Evolutionary conservation across 2,113 vertebrate species (phyloP).

Genomic region (Alces alces): DNA sequence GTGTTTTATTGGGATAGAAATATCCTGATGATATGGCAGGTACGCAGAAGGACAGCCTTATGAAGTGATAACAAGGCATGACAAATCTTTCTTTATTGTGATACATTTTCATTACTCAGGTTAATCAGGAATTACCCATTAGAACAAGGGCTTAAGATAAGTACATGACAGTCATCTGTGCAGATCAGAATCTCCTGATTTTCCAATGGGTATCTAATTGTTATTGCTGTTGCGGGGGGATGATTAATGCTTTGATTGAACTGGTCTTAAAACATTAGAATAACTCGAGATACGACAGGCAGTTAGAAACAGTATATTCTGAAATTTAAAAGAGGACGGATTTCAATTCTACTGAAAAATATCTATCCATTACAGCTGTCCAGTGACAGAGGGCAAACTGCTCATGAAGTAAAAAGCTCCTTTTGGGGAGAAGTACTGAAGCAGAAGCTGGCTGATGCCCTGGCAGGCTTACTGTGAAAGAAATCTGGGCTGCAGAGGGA

Average conservation of each 20-base stretch:
- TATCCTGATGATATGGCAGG: slow-evolving; percentile 50
- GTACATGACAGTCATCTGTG: slow-evolving; percentile 68
- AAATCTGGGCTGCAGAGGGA: neutral
- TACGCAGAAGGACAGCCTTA: slow-evolving; percentile 57
- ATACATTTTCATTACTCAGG: slow-evolving; percentile 71
- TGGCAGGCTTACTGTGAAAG: slow-evolving; percentile 16
- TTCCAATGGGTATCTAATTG: slow-evolving; percentile 71
- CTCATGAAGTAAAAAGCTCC: neutral
- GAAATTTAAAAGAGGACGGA: slow-evolving; percentile 59
- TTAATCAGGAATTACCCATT: slow-evolving; percentile 75
- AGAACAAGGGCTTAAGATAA: slow-evolving; percentile 71
- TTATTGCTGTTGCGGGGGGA: slow-evolving; percentile 67
- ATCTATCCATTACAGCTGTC: slow-evolving; percentile 42
- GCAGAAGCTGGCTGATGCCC: neutral
- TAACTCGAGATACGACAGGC: slow-evolving; percentile 62
- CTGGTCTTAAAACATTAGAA: slow-evolving; percentile 64
- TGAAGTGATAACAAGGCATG: slow-evolving; percentile 72
- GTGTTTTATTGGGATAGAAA: slow-evolving; percentile 67
- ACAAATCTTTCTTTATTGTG: slow-evolving; percentile 71
- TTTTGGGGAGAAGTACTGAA: neutral
- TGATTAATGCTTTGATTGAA: slow-evolving; percentile 66
- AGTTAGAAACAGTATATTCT: slow-evolving; percentile 56
- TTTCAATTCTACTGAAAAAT: neutral
- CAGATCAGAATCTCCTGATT: slow-evolving; percentile 72
- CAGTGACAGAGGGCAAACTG: slow-evolving; percentile 10